phyloP scores from a whole-genome alignment of 2,113 vertebrate species.

The Thymallus thymallus region DNA sequence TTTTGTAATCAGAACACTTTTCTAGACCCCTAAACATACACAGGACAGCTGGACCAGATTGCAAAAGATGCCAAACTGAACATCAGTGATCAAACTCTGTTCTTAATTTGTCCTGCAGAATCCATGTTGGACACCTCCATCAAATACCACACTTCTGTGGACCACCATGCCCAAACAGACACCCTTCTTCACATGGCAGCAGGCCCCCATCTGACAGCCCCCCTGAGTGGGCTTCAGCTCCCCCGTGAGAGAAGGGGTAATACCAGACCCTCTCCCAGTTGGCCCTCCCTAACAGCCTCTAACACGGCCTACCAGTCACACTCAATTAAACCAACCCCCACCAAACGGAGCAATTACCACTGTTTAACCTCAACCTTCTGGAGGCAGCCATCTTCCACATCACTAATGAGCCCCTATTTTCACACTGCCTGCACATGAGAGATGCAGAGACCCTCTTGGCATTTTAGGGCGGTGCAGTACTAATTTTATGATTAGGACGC shows the following conservation, averaged over 20 bases:
- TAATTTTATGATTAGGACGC: constrained; percentile 66
- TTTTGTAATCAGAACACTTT: too few relatives aligned
- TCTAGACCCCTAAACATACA: too few relatives aligned
- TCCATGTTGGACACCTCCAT: too few relatives aligned
- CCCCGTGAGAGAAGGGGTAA: not conserved
- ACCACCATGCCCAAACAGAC: not conserved
- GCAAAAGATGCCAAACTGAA: too few relatives aligned
- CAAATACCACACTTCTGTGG: too few relatives aligned
- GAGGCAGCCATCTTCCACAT: constrained; percentile 41
- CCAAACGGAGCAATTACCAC: constrained; percentile 48
- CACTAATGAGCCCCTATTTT: constrained; percentile 52
- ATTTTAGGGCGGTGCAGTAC: constrained; percentile 36
- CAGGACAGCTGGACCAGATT: too few relatives aligned
- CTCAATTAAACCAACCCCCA: constrained; percentile 55
- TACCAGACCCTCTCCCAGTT: not conserved
- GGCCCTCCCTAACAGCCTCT: not conserved
- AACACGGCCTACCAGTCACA: constrained; percentile 26
- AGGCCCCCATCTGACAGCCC: not conserved
- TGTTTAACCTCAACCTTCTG: constrained; percentile 65
- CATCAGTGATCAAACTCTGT: too few relatives aligned
- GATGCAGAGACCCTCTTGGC: constrained; percentile 32
- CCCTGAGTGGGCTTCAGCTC: not conserved
- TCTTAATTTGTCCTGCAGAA: too few relatives aligned
- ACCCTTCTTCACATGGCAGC: not conserved
- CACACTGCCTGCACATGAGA: not conserved